Evolutionary conservation across 2,888 invertebrate genomes (phyloP), one percentile per base, ranked within the genome.

Genomic region (Spilarctia lutea): DNA sequence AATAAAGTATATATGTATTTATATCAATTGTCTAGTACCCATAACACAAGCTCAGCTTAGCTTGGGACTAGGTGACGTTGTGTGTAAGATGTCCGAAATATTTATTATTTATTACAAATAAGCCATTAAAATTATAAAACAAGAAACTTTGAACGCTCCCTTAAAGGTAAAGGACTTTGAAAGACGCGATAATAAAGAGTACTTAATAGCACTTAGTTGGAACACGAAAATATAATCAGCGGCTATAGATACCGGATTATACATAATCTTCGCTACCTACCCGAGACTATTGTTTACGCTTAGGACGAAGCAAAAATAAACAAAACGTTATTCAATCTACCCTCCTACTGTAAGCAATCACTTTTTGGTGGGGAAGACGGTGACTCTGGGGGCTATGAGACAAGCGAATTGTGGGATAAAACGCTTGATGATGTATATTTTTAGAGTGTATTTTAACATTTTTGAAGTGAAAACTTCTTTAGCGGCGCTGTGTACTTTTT

Each of bases 321-420:
- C 94, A 94, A 91, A 91, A 89, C 92, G 92, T 93, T 94, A 93
- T 94, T 94, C 94, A 93, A 94, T 94, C 93, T 91, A 89, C 92
- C 93, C 93, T 90, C 91, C 90, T 88, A 86, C 88, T 87, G 92
- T 91, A 92, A 93, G 94, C 93, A 94, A 94, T 93, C 92, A 89
- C 90, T 90, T 88, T 89, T 89, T 91, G 89, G 88, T 83, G 82
- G 90, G 90, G 89, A 88, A 88, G 80, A 79, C 77, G 75, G 68
- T 71, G 45, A 74, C 75, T 63, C 65, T 67, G 69, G 39, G 76
- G 88, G 94, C 93, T 83, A 90, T 33, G 56, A 85, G 72, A 82
- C 2, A 2, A 42, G 84, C 85, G 83, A 33, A 33, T 27, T 8
- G 4, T 39, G 16, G 48, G 63, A 42, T 52, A 72, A 45, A 56